Conservation (phyloP, 92 coral and sea anemone species). For the Virgularia gustaviana region DNA sequence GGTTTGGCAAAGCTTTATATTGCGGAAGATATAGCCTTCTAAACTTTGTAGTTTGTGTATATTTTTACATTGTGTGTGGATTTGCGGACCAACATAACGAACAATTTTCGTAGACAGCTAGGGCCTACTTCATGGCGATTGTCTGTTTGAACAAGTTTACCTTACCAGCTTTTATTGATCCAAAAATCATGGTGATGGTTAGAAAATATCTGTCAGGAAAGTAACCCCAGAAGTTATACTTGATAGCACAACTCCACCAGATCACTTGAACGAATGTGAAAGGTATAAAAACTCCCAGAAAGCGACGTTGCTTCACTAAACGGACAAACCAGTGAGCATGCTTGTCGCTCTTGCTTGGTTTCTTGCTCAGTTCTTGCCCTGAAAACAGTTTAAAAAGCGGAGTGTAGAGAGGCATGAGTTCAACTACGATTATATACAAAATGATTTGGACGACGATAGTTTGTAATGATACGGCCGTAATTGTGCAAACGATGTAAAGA, state of each 20-base stretch:
- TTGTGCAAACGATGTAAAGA: too few relatives aligned
- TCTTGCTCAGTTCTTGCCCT: conserved; percentile 68
- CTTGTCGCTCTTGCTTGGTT: conserved; percentile 62
- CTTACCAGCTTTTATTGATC: conserved; percentile 89
- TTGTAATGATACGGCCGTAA: too few relatives aligned
- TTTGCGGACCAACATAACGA: too few relatives aligned
- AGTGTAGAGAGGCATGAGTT: background rate
- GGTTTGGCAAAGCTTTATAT: too few relatives aligned
- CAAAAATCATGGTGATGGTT: conserved; percentile 79
- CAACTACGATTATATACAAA: too few relatives aligned
- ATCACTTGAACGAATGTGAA: conserved; percentile 60
- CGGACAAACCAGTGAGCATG: conserved; percentile 70
- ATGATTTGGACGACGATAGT: too few relatives aligned
- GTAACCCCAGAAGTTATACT: conserved; percentile 55
- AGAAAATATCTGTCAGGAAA: conserved; percentile 68
- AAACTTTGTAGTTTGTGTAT: too few relatives aligned
- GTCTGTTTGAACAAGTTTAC: too few relatives aligned
- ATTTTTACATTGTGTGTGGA: too few relatives aligned
- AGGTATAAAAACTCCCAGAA: conserved; percentile 68
- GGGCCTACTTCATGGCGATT: too few relatives aligned
- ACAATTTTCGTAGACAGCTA: too few relatives aligned
- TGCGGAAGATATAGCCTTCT: too few relatives aligned
- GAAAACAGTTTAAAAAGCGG: background rate
- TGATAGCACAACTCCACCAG: conserved; percentile 79
- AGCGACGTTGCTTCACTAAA: conserved; percentile 61